Evolutionary conservation across 2,113 vertebrate species (phyloP).

Genomic region (Columba janthina): DNA sequence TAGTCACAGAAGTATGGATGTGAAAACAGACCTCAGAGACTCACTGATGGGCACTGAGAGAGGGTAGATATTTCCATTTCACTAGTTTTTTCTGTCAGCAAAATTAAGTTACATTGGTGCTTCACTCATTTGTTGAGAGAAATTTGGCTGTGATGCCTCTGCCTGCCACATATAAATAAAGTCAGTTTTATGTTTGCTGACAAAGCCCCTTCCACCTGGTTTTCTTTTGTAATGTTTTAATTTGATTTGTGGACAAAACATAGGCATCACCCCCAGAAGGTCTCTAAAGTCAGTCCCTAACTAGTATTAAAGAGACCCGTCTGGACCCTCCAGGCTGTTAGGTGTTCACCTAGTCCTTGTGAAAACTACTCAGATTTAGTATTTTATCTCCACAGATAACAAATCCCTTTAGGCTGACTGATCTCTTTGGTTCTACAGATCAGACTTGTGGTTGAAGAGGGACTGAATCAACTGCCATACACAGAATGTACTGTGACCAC

Average conservation of each 20-base stretch:
- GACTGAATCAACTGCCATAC: slow-evolving; percentile 96
- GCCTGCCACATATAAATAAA: neutral
- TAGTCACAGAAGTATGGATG: neutral
- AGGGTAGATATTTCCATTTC: neutral
- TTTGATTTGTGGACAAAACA: neutral
- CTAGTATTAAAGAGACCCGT: neutral
- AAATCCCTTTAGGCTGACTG: neutral
- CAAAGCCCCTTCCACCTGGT: rapidly evolving
- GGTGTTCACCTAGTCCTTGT: neutral
- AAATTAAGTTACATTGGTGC: neutral
- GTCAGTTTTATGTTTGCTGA: neutral
- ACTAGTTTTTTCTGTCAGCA: neutral
- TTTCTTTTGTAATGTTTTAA: neutral
- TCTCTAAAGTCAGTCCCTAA: neutral
- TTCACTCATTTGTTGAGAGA: neutral
- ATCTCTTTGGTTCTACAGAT: slow-evolving; percentile 80
- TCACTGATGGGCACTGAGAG: neutral
- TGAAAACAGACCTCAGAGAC: neutral
- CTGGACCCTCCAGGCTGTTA: neutral
- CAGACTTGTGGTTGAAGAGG: slow-evolving; percentile 96
- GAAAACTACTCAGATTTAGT: neutral
- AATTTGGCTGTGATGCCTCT: neutral
- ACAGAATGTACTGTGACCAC: slow-evolving; percentile 96
- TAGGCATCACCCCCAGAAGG: neutral
- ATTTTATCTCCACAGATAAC: neutral